Evolutionary conservation across 2,113 vertebrate species (phyloP).

Genomic region (Petrocephalus microphthalmus): DNA sequence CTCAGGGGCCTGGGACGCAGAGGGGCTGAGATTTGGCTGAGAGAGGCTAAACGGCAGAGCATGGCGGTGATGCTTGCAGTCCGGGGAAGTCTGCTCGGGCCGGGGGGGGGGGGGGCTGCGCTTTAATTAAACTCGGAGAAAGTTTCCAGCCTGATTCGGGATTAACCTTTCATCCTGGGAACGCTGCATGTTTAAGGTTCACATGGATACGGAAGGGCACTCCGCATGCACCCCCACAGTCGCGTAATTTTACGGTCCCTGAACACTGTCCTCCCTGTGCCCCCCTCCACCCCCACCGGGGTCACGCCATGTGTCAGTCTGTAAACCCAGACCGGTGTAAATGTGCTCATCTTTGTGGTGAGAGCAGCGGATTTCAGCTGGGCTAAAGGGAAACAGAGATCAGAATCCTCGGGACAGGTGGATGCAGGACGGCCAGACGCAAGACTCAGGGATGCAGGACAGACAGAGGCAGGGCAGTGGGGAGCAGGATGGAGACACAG

Average conservation of each 20-base stretch:
- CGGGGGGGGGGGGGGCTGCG: background rate
- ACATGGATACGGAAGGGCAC: background rate
- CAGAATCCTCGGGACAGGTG: background rate
- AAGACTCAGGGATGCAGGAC: background rate
- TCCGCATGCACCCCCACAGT: background rate
- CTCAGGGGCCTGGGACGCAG: background rate
- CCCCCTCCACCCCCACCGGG: background rate
- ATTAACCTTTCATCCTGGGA: constrained; percentile 8
- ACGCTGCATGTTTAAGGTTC: background rate
- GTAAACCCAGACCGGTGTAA: background rate
- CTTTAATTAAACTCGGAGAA: background rate
- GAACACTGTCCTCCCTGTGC: background rate
- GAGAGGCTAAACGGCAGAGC: background rate
- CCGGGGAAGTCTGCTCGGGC: background rate
- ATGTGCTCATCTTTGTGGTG: background rate
- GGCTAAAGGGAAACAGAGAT: background rate
- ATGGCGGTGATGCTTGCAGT: background rate
- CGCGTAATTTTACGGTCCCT: background rate
- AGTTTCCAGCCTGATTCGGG: background rate
- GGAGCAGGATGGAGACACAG: background rate
- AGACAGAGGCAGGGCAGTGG: background rate
- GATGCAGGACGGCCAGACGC: too few species aligned
- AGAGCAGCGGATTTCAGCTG: background rate
- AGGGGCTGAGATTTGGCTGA: background rate
- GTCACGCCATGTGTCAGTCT: background rate